A percentile compares a stretch with the other conserved stretches of the same genome.
phyloP scores from a whole-genome alignment of 2,797 vertebrate genomes.

The Enteromius argenteus region DNA sequence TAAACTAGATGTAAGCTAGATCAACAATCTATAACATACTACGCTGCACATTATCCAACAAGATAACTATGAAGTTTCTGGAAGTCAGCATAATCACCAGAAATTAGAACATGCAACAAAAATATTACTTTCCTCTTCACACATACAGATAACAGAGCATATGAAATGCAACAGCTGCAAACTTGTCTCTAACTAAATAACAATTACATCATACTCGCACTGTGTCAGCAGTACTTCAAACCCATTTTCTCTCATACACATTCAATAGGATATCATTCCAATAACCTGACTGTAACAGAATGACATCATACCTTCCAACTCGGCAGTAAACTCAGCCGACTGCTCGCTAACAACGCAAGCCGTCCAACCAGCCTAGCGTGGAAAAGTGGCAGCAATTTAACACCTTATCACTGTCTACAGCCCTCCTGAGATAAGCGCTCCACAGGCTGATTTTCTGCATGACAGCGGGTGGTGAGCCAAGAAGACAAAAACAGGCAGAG shows the following conservation, averaged over 20 bases:
- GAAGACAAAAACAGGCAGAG: slow-evolving; percentile 14
- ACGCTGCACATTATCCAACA: background rate
- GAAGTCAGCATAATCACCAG: background rate
- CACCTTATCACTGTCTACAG: slow-evolving; percentile 16
- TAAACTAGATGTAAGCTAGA: background rate
- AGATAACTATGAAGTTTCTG: slow-evolving; percentile 15
- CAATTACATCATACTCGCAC: slow-evolving; percentile 15
- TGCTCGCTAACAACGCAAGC: slow-evolving; percentile 29
- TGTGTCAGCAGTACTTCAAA: background rate
- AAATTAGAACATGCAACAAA: background rate
- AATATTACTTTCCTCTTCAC: background rate
- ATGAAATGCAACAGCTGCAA: slow-evolving; percentile 10
- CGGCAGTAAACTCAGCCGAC: slow-evolving; percentile 33
- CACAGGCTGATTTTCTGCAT: slow-evolving; percentile 35
- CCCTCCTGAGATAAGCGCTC: slow-evolving; percentile 46
- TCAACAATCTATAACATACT: background rate
- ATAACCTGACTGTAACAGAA: slow-evolving; percentile 23
- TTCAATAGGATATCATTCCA: slow-evolving; percentile 45
- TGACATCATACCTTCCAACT: slow-evolving; percentile 43
- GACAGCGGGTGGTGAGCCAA: slow-evolving; percentile 39
- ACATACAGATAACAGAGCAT: background rate
- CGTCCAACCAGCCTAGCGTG: background rate
- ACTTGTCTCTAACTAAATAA: background rate
- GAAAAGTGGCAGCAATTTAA: slow-evolving; percentile 29
- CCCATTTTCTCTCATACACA: slow-evolving; percentile 3